phyloP scores from a whole-genome alignment of 1,140 invertebrate species.

The Bombus waltoni region DNA sequence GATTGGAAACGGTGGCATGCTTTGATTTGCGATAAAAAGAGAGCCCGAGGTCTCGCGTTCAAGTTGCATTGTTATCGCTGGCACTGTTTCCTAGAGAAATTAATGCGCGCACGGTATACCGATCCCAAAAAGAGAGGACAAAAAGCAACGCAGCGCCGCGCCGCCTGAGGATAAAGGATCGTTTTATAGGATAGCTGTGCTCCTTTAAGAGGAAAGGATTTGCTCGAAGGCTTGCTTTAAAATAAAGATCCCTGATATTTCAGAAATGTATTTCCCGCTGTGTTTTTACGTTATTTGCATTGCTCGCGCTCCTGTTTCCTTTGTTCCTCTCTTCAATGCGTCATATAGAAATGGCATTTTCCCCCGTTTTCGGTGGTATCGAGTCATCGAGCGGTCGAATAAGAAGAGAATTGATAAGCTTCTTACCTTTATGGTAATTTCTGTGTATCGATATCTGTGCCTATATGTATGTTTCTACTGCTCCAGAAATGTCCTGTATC shows the following conservation, averaged over 20 bases:
- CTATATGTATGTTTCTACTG: neutral
- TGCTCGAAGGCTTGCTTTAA: neutral
- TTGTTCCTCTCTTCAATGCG: too few relatives aligned
- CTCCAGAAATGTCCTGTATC: neutral
- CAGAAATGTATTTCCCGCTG: neutral
- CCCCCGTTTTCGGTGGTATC: neutral
- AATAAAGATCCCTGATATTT: slow-evolving; percentile 8
- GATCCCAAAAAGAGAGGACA: neutral
- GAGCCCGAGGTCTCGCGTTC: neutral
- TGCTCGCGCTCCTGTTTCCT: neutral
- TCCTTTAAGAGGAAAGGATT: neutral
- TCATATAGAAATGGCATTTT: neutral
- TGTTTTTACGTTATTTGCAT: neutral
- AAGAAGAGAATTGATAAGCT: neutral
- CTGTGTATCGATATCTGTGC: too few relatives aligned
- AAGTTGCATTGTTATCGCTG: slow-evolving; percentile 16
- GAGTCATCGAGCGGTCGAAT: neutral
- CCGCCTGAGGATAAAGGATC: neutral
- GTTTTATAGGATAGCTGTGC: neutral
- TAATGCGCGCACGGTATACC: neutral
- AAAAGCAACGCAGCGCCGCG: neutral
- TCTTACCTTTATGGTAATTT: too few relatives aligned
- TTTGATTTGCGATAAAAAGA: neutral
- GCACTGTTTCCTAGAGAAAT: slow-evolving; percentile 14
- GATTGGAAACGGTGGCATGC: neutral